phyloP scores from a whole-genome alignment of 1,140 invertebrate species.

The Ooceraea biroi region DNA sequence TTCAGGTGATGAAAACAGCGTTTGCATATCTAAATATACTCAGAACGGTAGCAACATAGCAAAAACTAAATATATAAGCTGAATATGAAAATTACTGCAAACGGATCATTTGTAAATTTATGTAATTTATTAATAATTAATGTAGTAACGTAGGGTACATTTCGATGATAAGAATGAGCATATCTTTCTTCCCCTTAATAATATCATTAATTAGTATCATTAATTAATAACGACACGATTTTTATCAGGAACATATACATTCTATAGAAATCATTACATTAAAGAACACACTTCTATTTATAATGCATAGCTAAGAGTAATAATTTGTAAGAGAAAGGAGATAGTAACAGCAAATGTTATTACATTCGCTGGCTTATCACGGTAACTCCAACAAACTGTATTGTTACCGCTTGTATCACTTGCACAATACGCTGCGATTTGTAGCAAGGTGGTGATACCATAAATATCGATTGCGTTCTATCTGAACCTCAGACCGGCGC shows the following conservation, averaged over 20 bases:
- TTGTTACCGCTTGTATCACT: background rate
- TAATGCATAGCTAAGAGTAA: no score
- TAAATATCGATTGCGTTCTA: slow-evolving; percentile 35
- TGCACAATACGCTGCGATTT: background rate
- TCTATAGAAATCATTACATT: no score
- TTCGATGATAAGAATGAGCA: background rate
- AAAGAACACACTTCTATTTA: no score
- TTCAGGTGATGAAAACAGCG: slow-evolving; percentile 71
- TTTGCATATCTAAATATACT: slow-evolving; percentile 73
- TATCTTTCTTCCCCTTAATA: background rate
- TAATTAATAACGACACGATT: no score
- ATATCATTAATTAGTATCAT: background rate
- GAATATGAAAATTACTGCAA: background rate
- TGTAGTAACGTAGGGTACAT: slow-evolving; percentile 3
- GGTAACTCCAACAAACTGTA: background rate
- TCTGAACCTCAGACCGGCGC: background rate
- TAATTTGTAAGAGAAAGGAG: no score
- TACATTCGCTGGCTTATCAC: no score
- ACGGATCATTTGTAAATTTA: slow-evolving; percentile 21
- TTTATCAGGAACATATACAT: no score
- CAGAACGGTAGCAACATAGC: slow-evolving; percentile 27
- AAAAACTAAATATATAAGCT: background rate
- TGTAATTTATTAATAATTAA: slow-evolving; percentile 10
- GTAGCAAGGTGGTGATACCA: background rate
- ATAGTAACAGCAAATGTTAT: no score